Base-by-base conservation (phyloP, 2,113 vertebrate species). In the Cheirogaleus medius region DNA sequence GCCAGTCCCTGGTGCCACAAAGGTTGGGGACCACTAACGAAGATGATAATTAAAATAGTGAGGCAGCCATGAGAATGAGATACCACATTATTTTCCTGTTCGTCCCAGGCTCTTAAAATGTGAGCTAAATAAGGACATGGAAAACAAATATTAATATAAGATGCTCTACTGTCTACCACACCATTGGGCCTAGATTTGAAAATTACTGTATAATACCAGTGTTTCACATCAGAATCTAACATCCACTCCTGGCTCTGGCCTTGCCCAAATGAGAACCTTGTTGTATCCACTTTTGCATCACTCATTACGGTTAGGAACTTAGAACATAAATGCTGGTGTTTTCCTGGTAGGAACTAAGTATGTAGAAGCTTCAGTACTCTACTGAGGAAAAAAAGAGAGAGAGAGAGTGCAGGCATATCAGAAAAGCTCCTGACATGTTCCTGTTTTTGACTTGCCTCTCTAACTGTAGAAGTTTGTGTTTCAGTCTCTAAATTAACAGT, bases 91-190 rank as follows among this genome's bases (percentile, higher is more conserved):
- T 68, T 68, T 91, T 94, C 58, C 63, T 42, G 34, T 76, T 92
- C 76, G 76, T 92, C 27, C 64, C 66, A 71, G 23, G 76, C n/a
- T 92, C 92, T 90, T 86, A 92, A 87, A 94, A 42, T 73, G 5
- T 64, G 44, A 96, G 25, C 58, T 74, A 47, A 78, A 82, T 74
- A 81, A 89, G 1, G 3, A 85, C 49, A 82, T 2, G 34, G 60
- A 44, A 77, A 96, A 84, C 18, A 90, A 86, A 92, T 6, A 54
- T 54, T 54, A 18, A 54, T 13, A 10, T 7, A 90, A 80, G 63
- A 89, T 69, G 23, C 20, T 87, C 20, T 97, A 58, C 29, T 60
- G 39, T 27, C 17, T 81, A 66, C 64, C 49, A 66, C 47, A 87
- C 12, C 77, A 49, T 21, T 85, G 47, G 87, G 56, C 39, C 23